A percentile compares a stretch with the other conserved stretches of the same genome.
Conservation (phyloP, 2,888 invertebrate species). For the Coelopa pilipes region DNA sequence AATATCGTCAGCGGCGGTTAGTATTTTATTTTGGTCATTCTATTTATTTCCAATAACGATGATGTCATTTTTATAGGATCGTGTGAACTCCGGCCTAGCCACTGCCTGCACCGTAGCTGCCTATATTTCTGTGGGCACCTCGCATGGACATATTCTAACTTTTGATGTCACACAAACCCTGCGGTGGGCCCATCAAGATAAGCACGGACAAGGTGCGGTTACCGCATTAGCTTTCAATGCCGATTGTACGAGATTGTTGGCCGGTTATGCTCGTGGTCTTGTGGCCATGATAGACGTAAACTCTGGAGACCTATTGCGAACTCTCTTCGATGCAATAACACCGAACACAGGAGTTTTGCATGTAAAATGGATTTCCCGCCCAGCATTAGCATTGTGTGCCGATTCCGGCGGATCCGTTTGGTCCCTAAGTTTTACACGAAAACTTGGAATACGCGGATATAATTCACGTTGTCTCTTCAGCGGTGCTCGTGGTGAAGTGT, state of each 20-base stretch:
- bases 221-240: constrained; percentile 87
- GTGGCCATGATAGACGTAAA: constrained; percentile 91
- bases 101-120: constrained; percentile 84
- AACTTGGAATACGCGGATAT: constrained; percentile 87
- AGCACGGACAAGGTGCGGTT: constrained; percentile 79
- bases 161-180: constrained; percentile 88
- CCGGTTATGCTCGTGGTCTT: constrained; percentile 81
- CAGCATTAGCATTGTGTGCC: constrained; percentile 81
- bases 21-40: constrained; percentile 50
- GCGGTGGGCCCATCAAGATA: constrained; percentile 82
- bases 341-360: constrained; percentile 85
- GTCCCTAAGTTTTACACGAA: constrained; percentile 88
- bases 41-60: not conserved
- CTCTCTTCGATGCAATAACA: constrained; percentile 83
- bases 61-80: constrained; percentile 72
- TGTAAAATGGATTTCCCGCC: constrained; percentile 74
- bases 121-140: constrained; percentile 91
- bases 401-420: constrained; percentile 97
- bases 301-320: constrained; percentile 80
- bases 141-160: constrained; percentile 89
- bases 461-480: constrained; percentile 95
- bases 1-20: constrained; percentile 84
- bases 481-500: constrained; percentile 95
- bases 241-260: constrained; percentile 86
- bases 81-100: constrained; percentile 88